Conservation (phyloP, 23 tunicate genomes). For the Phallusia fumigata region DNA sequence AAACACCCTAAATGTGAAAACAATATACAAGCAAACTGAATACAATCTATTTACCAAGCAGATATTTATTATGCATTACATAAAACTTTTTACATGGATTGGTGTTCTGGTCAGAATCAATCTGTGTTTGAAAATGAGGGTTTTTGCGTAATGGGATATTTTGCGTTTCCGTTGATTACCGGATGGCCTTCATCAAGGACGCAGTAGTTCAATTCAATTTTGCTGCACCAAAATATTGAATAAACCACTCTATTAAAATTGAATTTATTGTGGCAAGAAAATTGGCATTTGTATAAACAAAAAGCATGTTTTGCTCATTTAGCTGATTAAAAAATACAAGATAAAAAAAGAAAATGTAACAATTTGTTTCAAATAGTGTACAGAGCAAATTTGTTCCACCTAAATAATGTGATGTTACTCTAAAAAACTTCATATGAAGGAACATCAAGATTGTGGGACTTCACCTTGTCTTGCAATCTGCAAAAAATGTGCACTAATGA, state of each 20-base stretch:
- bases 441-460: constrained; percentile 57
- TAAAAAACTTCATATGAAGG: constrained; percentile 96
- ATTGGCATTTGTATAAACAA: too few species aligned
- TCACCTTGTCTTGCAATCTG: constrained; percentile 57
- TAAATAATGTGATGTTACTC: constrained; percentile 85
- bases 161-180: constrained; percentile 88
- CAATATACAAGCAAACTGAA: too few species aligned
- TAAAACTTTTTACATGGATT: constrained; percentile 55
- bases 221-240: not conserved
- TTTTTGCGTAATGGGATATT: constrained; percentile 59
- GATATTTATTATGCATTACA: too few species aligned
- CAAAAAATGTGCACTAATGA: not conserved
- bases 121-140: constrained; percentile 71
- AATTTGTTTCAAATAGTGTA: not conserved
- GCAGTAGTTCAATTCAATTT: constrained; percentile 80
- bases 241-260: too few species aligned
- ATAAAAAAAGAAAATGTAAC: too few species aligned
- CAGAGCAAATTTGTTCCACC: constrained; percentile 12
- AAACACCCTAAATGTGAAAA: too few species aligned
- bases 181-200: constrained; percentile 98
- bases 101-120: constrained; percentile 95
- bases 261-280: too few species aligned
- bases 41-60: not conserved
- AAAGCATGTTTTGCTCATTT: too few species aligned
- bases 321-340: too few species aligned